Evolutionary conservation across 2,797 vertebrate species (phyloP).

Genomic region (Gorsachius magnificus): DNA sequence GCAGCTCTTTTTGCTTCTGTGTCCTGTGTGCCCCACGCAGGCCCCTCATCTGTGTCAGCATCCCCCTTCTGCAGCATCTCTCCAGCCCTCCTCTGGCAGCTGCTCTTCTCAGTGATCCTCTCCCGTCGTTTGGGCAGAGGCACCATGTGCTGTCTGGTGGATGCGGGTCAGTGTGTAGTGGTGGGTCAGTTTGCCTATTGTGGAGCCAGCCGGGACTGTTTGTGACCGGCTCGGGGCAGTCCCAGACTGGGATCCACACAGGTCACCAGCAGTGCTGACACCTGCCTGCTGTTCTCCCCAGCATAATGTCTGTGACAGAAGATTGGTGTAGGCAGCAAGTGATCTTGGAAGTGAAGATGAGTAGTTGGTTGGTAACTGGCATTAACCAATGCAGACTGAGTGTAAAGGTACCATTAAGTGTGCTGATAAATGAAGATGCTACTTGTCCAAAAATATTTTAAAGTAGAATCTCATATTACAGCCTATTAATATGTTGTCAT

Average conservation of each 20-base stretch:
- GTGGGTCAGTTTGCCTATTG: not conserved
- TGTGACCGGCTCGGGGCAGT: not conserved
- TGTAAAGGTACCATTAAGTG: rapidly evolving
- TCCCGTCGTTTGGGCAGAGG: rapidly evolving
- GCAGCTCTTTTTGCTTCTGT: rapidly evolving
- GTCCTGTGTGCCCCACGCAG: rapidly evolving
- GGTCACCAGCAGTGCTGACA: rapidly evolving
- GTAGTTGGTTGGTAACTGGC: not conserved
- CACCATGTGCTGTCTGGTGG: too few relatives aligned
- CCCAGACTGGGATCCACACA: rapidly evolving
- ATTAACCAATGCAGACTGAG: not conserved
- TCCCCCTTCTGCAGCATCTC: not conserved
- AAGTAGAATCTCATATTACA: not conserved
- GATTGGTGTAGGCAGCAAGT: rapidly evolving
- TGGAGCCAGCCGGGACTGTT: rapidly evolving
- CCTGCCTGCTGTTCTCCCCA: not conserved
- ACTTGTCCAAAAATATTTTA: not conserved
- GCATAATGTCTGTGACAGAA: too few relatives aligned
- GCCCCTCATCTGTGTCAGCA: rapidly evolving
- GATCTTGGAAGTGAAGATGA: not conserved
- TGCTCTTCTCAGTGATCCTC: too few relatives aligned
- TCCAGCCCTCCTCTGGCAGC: too few relatives aligned
- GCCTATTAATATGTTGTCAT: not conserved
- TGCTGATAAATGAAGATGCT: not conserved
- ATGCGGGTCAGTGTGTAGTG: rapidly evolving